Base-by-base conservation (phyloP, 2,888 invertebrate genomes). In the Drosophila diplacantha region DNA sequence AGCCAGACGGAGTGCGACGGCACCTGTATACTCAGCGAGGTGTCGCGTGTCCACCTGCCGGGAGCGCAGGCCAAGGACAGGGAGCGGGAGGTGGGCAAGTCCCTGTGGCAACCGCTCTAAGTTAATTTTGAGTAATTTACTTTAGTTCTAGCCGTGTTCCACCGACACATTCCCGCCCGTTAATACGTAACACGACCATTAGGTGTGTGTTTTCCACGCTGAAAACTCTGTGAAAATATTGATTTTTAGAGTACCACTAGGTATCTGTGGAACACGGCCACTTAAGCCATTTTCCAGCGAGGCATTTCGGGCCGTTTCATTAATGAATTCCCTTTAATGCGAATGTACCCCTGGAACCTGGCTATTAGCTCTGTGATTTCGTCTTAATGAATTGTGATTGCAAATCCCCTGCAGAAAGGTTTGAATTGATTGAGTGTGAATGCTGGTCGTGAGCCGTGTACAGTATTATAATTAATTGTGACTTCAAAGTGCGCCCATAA, bases 11-110 rank as follows among this genome's bases (percentile, higher is more conserved):
- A 83, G 61, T 85, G 86, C 39, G 85, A 85, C 50, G 84, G 85
- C 34, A 83, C 85, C 29, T 85, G 85, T 51, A 86, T 85, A 47
- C 71, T 86, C 24, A 86, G 82, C 59, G 85, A 85, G 55, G 85
- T 85, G 16, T 81, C 85, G 5, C 74, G 86, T 5, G 81, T 85
- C 20, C 75, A 72, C 32, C 52, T 72, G 56, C 73, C 81, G 1
- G 51, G 52, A 34, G 3, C 47, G 16, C 16, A 37, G 4, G 9
- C 11, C 14, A n/a, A 31, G 11, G 26, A 52, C 2, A 18, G 44
- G 26, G 54, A 43, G 14, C 3, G 50, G 24, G 54, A 43, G n/a
- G 5, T 22, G 8, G 61, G 49, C 3, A 72, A 81, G 47, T 39
- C 70, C 7, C 57, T 78, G 49, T 78, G 79, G 81, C 79, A 75